Evolutionary conservation across 2,113 vertebrate genomes (phyloP), one percentile per base, ranked within the genome.

Genomic region (Oryzias javanicus): DNA sequence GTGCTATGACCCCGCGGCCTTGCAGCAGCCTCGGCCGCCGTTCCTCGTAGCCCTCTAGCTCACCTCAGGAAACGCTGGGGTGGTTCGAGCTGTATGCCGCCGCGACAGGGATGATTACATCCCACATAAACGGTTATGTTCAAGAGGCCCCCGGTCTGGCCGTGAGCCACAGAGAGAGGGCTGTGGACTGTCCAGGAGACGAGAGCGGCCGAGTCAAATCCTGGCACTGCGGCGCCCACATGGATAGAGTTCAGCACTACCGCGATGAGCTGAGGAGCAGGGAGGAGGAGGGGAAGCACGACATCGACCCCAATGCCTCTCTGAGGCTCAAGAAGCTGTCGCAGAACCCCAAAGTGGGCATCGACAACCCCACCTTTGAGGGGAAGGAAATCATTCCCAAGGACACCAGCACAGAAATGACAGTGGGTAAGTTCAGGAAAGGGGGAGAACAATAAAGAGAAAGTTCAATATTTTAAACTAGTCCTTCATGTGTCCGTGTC

Each of bases 351-450:
- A 97, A 94, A 81, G 93, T 92, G 84, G 96, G 94, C 89, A 95
- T 96, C 72, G 95, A 97, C 88, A 98, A 98, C 76, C 95, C 95
- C 54, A 97, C 93, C 69, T 98, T 97, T 74, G 94, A 98, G 51
- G 94, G 89, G 15, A 93, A 94, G 59, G 94, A 98, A 87, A 92
- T 87, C 81, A 67, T 81, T 90, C 74, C 91, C 89, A 84, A 89
- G 92, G 86, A 92, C 88, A 60, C 76, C 72, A 81, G 87, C 65
- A 54, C 91, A 86, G 92, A 76, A 55, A 70, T 59, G 27, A 64
- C 74, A 14, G 64, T 58, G 0, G 87, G 86, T 88, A 73, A 86
- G 84, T 85, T 16, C 15, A 55, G 24, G 19, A 6, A 29, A 49
- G 53, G 4, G 49, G 27, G 35, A 8, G 52, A 63, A 44, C 29